Evolutionary conservation across 2,113 vertebrate species (phyloP), one percentile per base, ranked within the genome.

Genomic region (Hystrix brachyura): DNA sequence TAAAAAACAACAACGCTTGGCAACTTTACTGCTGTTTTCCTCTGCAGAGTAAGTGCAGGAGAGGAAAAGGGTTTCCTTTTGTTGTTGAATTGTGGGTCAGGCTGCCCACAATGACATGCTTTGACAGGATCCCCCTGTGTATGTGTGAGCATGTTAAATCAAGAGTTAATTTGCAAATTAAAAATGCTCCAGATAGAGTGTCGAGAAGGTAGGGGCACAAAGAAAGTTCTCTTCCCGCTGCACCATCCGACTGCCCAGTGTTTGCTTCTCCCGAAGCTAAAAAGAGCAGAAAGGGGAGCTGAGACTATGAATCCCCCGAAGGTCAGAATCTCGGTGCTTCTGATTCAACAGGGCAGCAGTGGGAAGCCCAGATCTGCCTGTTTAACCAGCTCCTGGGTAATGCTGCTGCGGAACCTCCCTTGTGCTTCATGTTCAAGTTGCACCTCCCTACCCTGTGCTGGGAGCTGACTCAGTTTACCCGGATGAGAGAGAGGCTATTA

Each of bases 1-100:
- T 71, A 69, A 81, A 83, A 87, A 84, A 95, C 81, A 87, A 93
- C 64, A 97, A 94, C 90, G n/a, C 27, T 96, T 98, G 94, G 96
- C 57, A 84, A 95, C 96, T 91, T 89, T 34, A n/a, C 25, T 62
- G 38, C 46, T 51, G 93, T 94, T 94, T 96, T 82, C 83, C 97
- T 94, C 64, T 91, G 76, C 1, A 15, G 92, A 97, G 94, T 88
- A 97, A 98, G 97, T 67, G 67, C 60, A 94, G 65, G 46, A 76
- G 87, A 95, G 91, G 62, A 89, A 86, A 9, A 62, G 74, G 71
- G 59, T 90, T 94, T 92, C 91, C 29, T 18, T 0, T 57, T 90
- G 83, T 80, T 76, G 27, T 84, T 25, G 46, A 72, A 71, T 84
- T 62, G 38, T 91, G 85, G 88, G 97, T 2, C 11, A 7, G n/a